Evolutionary conservation across 2,797 vertebrate genomes (phyloP).

Genomic region (Dipus sagitta): DNA sequence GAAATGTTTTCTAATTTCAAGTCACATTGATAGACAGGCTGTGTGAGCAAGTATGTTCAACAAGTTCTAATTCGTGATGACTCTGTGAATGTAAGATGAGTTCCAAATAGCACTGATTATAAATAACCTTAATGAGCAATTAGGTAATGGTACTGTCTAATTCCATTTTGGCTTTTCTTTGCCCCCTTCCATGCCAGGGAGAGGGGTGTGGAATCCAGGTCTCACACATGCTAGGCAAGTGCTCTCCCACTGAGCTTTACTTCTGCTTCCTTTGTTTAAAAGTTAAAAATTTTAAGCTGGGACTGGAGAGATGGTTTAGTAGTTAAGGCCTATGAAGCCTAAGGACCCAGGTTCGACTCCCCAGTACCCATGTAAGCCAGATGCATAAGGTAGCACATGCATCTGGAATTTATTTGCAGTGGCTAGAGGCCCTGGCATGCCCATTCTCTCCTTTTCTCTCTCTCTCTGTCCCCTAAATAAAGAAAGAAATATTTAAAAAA

Average conservation of each 20-base stretch:
- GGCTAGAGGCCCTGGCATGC: too few relatives aligned
- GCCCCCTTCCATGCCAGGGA: neutral
- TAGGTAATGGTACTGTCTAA: neutral
- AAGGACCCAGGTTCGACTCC: too few relatives aligned
- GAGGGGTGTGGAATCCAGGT: neutral
- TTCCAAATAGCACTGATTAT: neutral
- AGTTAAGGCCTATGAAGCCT: too few relatives aligned
- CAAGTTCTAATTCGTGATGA: neutral
- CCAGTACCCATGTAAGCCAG: too few relatives aligned
- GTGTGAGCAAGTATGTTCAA: neutral
- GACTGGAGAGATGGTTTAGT: too few relatives aligned
- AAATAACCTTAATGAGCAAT: slow-evolving; percentile 7
- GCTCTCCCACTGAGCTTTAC: too few relatives aligned
- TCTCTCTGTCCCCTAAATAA: too few relatives aligned
- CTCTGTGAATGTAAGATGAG: neutral
- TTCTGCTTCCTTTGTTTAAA: neutral
- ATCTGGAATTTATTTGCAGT: too few relatives aligned
- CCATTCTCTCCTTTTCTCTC: too few relatives aligned
- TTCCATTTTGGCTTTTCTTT: neutral
- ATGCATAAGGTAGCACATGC: too few relatives aligned
- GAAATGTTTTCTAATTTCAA: slow-evolving; percentile 47
- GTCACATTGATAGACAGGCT: neutral
- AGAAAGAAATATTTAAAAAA: too few relatives aligned
- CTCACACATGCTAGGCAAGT: neutral
- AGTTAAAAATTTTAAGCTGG: neutral